A percentile compares a stretch with the other conserved stretches of the same genome.
Conservation (phyloP, 1,140 invertebrate genomes). For the Drosophila aff. region DNA sequence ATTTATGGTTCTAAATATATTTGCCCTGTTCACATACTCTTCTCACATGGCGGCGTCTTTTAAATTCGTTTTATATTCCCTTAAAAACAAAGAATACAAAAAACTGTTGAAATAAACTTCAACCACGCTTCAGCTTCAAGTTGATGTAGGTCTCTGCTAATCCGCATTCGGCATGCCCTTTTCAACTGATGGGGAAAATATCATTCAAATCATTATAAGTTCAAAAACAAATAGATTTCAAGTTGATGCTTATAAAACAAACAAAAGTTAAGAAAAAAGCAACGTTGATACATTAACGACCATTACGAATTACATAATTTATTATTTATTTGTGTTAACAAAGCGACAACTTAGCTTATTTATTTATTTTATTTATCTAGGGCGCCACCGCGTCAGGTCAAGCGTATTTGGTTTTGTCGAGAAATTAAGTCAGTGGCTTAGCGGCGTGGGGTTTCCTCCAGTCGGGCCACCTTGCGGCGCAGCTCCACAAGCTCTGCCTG, state of each 20-base stretch:
- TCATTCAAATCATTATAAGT: not conserved
- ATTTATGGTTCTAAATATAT: not conserved
- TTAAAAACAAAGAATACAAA: not conserved
- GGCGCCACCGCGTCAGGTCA: not conserved
- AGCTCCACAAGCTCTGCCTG: slow-evolving; percentile 57
- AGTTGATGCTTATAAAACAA: not conserved
- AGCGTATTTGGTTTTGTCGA: slow-evolving; percentile 8
- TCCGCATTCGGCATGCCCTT: slow-evolving; percentile 10
- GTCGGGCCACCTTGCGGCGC: slow-evolving; percentile 41
- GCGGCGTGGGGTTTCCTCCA: slow-evolving; percentile 8
- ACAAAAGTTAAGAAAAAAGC: not conserved
- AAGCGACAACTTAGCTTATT: not conserved
- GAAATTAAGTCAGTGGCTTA: not conserved
- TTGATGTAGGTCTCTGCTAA: slow-evolving; percentile 8
- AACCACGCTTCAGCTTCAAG: not conserved
- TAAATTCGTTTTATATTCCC: not conserved
- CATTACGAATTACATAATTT: slow-evolving; percentile 9
- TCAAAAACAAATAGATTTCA: not conserved
- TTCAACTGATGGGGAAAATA: not conserved
- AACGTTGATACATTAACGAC: not conserved
- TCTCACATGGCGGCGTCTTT: not conserved
- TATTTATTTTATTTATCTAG: not conserved
- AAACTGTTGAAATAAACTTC: not conserved
- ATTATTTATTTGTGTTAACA: slow-evolving; percentile 11
- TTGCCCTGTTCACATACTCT: not conserved